Evolutionary conservation across 2,888 invertebrate species (phyloP), one percentile per base, ranked within the genome.

Genomic region (Anagyrus pseudococci): DNA sequence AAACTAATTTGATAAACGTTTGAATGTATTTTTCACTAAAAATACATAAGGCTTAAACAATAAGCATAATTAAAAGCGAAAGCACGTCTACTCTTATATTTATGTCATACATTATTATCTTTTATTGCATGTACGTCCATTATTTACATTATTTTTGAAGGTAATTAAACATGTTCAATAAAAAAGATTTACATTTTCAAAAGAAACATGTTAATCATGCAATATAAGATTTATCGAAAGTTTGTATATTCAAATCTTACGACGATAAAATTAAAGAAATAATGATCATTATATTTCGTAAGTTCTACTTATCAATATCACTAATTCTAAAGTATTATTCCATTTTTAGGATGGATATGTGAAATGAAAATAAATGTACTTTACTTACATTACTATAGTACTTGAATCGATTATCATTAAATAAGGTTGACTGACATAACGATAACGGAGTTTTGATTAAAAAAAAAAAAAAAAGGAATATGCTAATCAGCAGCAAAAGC

Each of bases 401-500:
- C 15, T 41, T 41, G n/a, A 19, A 4, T 20, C 20, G 20, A 10
- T 13, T 44, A n/a, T n/a, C n/a, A n/a, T n/a, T n/a, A n/a, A n/a
- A n/a, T n/a, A n/a, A n/a, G n/a, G n/a, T n/a, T n/a, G n/a, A n/a
- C n/a, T n/a, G n/a, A n/a, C n/a, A n/a, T n/a, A n/a, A n/a, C n/a
- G n/a, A n/a, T n/a, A n/a, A n/a, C n/a, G n/a, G n/a, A n/a, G n/a
- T n/a, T n/a, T n/a, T 49, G 17, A 29, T 49, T 26, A 29, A 43
- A 25, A 23, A 17, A 20, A 40, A 41, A 43, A 37, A n/a, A n/a
- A n/a, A n/a, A n/a, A n/a, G n/a, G n/a, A n/a, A n/a, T n/a, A n/a
- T n/a, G 40, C 26, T 13, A 41, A 29, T 15, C 44, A 46, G 37
- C 26, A 56, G 26, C 53, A 52, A 56, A 64, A 66, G 63, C 66